Base-by-base conservation (phyloP, 2,888 invertebrate species). In the Neoaliturus tenellus region DNA sequence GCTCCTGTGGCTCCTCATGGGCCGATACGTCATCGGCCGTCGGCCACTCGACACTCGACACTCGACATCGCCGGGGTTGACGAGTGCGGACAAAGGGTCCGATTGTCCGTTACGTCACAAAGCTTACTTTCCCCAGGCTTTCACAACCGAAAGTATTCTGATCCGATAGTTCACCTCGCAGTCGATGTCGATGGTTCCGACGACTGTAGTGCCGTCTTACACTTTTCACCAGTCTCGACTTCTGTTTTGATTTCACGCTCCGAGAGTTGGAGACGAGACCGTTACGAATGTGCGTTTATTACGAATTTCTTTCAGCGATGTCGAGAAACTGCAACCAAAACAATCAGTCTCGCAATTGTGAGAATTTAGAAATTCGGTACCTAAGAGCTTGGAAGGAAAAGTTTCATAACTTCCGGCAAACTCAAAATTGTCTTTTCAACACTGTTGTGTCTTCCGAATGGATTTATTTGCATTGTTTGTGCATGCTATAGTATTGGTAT, bases 71-170 rank as follows among this genome's bases (percentile, higher is more conserved):
- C 14, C 62, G 1, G 14, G 10, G 55, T 23, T 23, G 25, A 23
- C 55, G 62, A 3, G 14, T 17, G 14, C 6, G 28, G 62, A 62
- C 62, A 62, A 62, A 62, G 62, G n/a, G 28, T 28, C 31, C 14
- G 62, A 31, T 62, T 62, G 62, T 62, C 28, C 62, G 28, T 62
- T 62, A 17, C 62, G 20, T 62, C 62, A 62, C 62, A 62, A 62
- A 62, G 62, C 62, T 12, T 12, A 28, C 62, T 62, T 62, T 55
- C 28, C 62, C 62, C 31, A 12, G 14, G 62, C 62, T 62, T 62
- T 62, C 62, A 62, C 62, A 62, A 31, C 62, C 62, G 62, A 62
- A 62, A 62, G 62, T 62, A 31, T 31, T 31, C 62, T 62, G 62
- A 62, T 62, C 62, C 62, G 62, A 62, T 62, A 62, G 25, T 28